Base-by-base conservation (phyloP, 2,797 vertebrate species). In the Lacerta viridis region DNA sequence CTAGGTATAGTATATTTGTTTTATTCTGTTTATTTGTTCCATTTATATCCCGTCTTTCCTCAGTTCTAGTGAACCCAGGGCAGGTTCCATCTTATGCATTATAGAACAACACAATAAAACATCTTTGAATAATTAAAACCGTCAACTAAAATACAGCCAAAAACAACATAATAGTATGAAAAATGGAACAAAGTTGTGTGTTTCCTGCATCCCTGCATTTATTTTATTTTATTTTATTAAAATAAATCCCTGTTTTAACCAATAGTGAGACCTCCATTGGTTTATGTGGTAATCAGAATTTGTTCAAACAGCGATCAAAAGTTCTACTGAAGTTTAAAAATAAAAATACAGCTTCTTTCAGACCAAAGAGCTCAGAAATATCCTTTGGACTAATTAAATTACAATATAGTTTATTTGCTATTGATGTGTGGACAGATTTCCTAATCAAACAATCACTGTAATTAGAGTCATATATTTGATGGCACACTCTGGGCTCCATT, bases 371-470 rank as follows among this genome's bases (percentile, higher is more conserved):
- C 69, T 41, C 27, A 74, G 50, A 83, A 66, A 15, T 25, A 29
- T 61, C 39, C 33, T 82, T 80, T 0, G 0, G 17, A 0, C 11
- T 20, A 86, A 79, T n/a, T 46, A 3, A 20, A 9, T 78, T 87
- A 68, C 50, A 8, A 0, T 71, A 23, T 71, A 0, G 84, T 39
- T 88, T 27, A 25, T 68, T 5, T 29, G 1, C n/a, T 9, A 0
- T 36, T 36, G 77, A 29, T 71, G 1, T 59, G 46, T 1, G 33
- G 27, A 80, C 55, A 72, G 85, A 84, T 89, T 72, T 69, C 64
- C 39, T 83, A 78, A 39, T 85, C 72, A 86, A 90, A 76, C 78
- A 3, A 43, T 68, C 82, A 69, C 50, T 72, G 29, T 46, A 83
- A 64, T 72, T 79, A 3, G 1, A 50, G 83, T 74, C 68, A 25